Base-by-base conservation (phyloP, 2,797 vertebrate genomes). In the Girardinus metallicus region DNA sequence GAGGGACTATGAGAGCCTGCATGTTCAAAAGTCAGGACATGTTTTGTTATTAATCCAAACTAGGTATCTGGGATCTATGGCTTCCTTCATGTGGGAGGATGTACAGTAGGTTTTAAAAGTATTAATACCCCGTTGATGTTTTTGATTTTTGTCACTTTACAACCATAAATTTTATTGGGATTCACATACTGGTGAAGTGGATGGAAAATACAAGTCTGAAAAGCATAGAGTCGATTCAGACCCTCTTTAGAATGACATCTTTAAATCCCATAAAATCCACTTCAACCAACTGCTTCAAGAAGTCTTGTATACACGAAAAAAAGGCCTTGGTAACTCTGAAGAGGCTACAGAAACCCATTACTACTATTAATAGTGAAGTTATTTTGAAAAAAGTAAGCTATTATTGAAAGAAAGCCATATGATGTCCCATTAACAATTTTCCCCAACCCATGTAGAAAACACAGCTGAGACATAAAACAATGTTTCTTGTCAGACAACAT, bases 11-110 rank as follows among this genome's bases (percentile, higher is more conserved):
- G 79, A 51, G 68, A 81, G 77, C n/a, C 53, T 46, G 62, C 76
- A 55, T 68, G 74, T 84, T 87, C 49, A 72, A 75, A 73, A 51
- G 55, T 81, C 49, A 57, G 73, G 76, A 85, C 80, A 60, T 71
- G 73, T 64, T 70, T 81, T 66, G 80, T 86, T 47, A 83, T 83
- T 81, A 82, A 62, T 77, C 26, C 80, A 79, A 43, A 83, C 55
- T 41, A 77, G 60, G 80, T 85, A 83, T 72, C 81, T 80, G 11
- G 53, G 77, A 78, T 34, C n/a, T 77, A 79, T 81, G 74, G 75
- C 76, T 80, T 49, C 47, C 57, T 46, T 82, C 62, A 60, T 60
- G 29, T 73, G 16, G 75, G 41, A 68, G 60, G 10, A 55, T 55
- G 68, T 73, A 41, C 21, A 21, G 12, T 62, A 5, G 39, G 21